Percentiles rank a stretch among this genome's conserved stretches.
Conservation (phyloP, 2,113 vertebrate genomes). For the Tichodroma muraria region DNA sequence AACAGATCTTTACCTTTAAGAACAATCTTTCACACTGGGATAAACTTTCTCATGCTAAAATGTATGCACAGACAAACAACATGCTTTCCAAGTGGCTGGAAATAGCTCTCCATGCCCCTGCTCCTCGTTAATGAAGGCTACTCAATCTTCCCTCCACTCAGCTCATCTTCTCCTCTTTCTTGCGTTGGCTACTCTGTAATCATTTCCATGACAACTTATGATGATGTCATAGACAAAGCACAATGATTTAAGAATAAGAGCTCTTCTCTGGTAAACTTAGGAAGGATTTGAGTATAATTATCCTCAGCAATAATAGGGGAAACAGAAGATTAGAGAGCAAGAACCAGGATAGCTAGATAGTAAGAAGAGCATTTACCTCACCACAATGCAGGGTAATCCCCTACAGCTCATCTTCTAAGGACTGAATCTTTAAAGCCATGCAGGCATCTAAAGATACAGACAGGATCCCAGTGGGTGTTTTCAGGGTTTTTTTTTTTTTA, state of each 20-base stretch:
- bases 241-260: background rate
- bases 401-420: background rate
- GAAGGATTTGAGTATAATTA: conserved; percentile 1
- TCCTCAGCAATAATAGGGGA: background rate
- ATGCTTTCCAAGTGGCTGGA: background rate
- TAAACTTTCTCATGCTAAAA: conserved; percentile 43
- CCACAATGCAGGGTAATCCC: background rate
- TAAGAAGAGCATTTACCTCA: background rate
- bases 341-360: background rate
- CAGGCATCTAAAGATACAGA: background rate
- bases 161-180: background rate
- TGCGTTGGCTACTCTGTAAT: background rate
- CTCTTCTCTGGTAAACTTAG: background rate
- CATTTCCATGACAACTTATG: conserved; percentile 3
- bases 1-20: conserved; percentile 44
- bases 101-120: background rate
- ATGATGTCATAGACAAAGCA: background rate
- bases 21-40: conserved; percentile 10
- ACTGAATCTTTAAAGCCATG: background rate
- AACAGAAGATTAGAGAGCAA: background rate
- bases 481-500: background rate
- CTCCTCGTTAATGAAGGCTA: background rate
- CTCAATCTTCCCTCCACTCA: background rate
- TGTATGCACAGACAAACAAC: background rate
- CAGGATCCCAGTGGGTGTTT: background rate